Base-by-base conservation (phyloP, 2,113 vertebrate species). In the Ariopsis seemanni region DNA sequence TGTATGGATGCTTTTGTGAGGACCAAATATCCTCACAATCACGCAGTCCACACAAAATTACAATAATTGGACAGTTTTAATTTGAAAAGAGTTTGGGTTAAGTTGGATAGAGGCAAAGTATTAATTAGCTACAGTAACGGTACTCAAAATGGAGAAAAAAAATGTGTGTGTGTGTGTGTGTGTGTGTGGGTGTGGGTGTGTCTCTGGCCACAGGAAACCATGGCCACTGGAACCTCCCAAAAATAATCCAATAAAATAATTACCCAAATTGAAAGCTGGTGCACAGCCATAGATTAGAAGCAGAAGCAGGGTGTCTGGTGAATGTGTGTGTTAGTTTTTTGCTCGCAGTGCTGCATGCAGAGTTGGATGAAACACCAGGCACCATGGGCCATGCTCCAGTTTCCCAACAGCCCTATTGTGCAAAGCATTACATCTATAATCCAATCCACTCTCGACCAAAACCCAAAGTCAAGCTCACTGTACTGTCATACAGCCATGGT, bases 231-330 rank as follows among this genome's bases (percentile, higher is more conserved):
- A 27, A 48, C 53, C 78, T 82, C 78, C 85, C 85, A n/a, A 82
- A 79, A 58, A 72, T 86, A 86, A 86, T 72, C 55, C 12, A 82
- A 82, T 74, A 82, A 87, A 82, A 82, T 30, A 34, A 86, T 72
- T 85, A 60, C 58, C 18, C 20, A 63, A 48, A 83, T 20, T 55
- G 63, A 83, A 67, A 55, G 22, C 34, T 48, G 42, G 42, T 67
- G 42, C 62, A 34, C 62, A 30, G 60, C 30, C 63, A 67, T n/a
- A 69, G 25, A 83, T 20, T 50, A 2, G 7, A 53, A 53, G 22
- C 82, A 69, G 63, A 60, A 75, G 30, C 69, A 85, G 34, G 14
- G 22, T 48, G 25, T 74, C 83, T 85, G 83, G 69, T 74, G 11
- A 60, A 34, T 25, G 65, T 22, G 63, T 74, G 30, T 42, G n/a